Base-by-base conservation (phyloP, 2,797 vertebrate genomes). In the Enteromius treurensis region DNA sequence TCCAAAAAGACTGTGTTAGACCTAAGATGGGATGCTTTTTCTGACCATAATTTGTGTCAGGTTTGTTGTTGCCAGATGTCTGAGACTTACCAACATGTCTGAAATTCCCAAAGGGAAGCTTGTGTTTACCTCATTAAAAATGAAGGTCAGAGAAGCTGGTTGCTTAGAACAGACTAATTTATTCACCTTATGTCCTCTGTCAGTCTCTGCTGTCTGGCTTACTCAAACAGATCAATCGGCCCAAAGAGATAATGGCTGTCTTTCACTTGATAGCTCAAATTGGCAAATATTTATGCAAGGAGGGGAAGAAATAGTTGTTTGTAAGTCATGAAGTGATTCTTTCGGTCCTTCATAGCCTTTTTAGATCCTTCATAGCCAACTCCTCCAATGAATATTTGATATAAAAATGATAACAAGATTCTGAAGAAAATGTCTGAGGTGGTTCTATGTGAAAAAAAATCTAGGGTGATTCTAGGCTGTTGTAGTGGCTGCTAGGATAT, bases 81-180 rank as follows among this genome's bases (percentile, higher is more conserved):
- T 85, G 42, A 67, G 53, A 70, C 49, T 70, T 67, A 77, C 73
- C n/a, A 34, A 80, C 23, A 58, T 58, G 60, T 69, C 19, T 83
- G 62, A 68, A 79, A 76, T 34, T 77, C 78, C 74, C 75, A 80
- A 74, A 80, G 69, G 75, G 55, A 76, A 42, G 68, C 79, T 80
- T 75, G 77, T 86, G 85, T 86, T 88, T 87, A 84, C 81, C 82
- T 85, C 81, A 89, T 88, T 85, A 87, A 86, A 86, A 81, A 80
- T 77, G 78, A 88, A 88, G 84, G 85, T 86, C 79, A 84, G 85
- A 84, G 77, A 81, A 86, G 81, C 77, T 69, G 80, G 73, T 84
- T 83, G 81, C 69, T 62, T 81, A 53, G 65, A 75, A 75, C 62
- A 85, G 83, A 84, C 65, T 65, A 79, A 81, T 84, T 76, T 87